Evolutionary conservation across 2,113 vertebrate species (phyloP).

Genomic region (Oncorhynchus masou): DNA sequence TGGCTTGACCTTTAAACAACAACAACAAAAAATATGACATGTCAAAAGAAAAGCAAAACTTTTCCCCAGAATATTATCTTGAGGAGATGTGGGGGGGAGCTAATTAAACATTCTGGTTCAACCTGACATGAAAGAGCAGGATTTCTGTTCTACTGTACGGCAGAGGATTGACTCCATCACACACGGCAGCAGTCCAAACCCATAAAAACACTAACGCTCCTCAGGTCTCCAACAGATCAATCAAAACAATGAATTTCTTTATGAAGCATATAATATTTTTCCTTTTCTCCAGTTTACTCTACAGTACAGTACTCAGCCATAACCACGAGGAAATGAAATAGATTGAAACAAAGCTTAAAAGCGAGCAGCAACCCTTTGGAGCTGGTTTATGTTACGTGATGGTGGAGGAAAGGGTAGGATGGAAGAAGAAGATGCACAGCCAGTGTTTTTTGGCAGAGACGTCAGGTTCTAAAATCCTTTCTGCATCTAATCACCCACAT

Average conservation of each 20-base stretch:
- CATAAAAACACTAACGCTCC: constrained; percentile 7
- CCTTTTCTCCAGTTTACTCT: not conserved
- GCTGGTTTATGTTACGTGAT: constrained; percentile 24
- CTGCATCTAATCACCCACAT: constrained; percentile 49
- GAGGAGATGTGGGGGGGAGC: no score
- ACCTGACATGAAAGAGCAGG: not conserved
- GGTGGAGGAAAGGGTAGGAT: not conserved
- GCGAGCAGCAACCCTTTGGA: constrained; percentile 29
- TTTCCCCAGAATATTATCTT: no score
- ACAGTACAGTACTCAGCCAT: not conserved
- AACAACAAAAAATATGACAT: not conserved
- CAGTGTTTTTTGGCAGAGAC: constrained; percentile 41
- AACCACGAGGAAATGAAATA: constrained; percentile 33
- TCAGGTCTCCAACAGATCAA: constrained; percentile 42
- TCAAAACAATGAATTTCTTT: constrained; percentile 56
- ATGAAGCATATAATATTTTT: constrained; percentile 34
- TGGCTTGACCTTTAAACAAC: not conserved
- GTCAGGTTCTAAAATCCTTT: constrained; percentile 44
- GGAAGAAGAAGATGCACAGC: constrained; percentile 11
- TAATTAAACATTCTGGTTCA: no score
- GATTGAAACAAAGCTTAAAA: constrained; percentile 19
- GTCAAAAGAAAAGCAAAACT: no score
- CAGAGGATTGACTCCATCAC: not conserved
- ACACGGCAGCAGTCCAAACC: not conserved
- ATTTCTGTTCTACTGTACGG: not conserved